Evolutionary conservation across 1,140 invertebrate species (phyloP).

Genomic region (Bombyx mori): DNA sequence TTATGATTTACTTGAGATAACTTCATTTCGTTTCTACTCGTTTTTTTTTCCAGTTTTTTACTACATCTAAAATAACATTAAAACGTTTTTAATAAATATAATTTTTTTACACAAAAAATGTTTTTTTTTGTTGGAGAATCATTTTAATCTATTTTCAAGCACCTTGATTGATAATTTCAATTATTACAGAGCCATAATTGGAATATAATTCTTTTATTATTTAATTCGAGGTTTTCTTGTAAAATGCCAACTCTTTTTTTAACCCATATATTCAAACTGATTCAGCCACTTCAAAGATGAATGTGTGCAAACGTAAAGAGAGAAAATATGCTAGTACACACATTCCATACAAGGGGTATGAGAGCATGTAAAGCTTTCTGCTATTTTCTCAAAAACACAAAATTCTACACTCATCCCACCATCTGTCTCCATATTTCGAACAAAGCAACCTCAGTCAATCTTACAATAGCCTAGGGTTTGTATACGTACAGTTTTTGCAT

Average conservation of each 20-base stretch:
- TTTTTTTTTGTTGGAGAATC: neutral
- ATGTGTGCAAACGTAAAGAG: no score
- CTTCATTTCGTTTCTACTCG: constrained; percentile 20
- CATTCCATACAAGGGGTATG: neutral
- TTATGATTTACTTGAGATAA: constrained; percentile 26
- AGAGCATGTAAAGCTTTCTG: neutral
- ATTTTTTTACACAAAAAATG: constrained; percentile 2
- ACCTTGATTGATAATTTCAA: no score
- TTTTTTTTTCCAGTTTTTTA: constrained; percentile 7
- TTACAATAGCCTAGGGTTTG: constrained; percentile 47
- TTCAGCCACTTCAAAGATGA: no score
- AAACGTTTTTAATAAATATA: neutral
- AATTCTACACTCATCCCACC: neutral
- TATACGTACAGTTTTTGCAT: constrained; percentile 55
- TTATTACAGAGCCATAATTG: no score
- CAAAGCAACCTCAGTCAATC: constrained; percentile 53
- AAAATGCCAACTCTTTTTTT: no score
- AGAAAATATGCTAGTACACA: neutral
- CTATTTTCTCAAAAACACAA: neutral
- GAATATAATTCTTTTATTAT: no score
- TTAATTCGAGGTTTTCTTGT: no score
- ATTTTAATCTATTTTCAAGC: neutral
- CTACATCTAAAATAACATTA: constrained; percentile 1
- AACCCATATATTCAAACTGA: no score
- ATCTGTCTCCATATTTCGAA: constrained; percentile 41